Evolutionary conservation across 1,140 invertebrate genomes (phyloP).

Genomic region (Drosophila burlai): DNA sequence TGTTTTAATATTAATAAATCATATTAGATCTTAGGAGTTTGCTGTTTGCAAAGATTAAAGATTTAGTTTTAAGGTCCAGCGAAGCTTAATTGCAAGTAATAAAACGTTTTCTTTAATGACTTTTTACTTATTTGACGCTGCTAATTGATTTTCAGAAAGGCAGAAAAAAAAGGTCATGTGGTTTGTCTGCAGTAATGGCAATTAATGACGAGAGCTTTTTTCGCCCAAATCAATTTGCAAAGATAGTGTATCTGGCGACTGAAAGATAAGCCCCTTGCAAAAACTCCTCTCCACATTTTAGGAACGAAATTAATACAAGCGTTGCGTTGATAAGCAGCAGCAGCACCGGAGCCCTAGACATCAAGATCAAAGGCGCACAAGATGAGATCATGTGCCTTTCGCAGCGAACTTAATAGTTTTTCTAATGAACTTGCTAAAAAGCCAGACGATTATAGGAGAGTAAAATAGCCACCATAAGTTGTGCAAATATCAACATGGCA

Average conservation of each 20-base stretch:
- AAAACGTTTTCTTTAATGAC: constrained; percentile 43
- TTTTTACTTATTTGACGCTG: constrained; percentile 12
- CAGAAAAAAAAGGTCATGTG: constrained; percentile 30
- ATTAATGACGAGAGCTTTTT: constrained; percentile 25
- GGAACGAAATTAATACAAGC: constrained; percentile 17
- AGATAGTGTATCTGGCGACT: constrained; percentile 18
- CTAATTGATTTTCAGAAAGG: constrained; percentile 20
- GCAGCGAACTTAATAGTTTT: constrained; percentile 50
- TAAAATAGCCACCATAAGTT: constrained; percentile 48
- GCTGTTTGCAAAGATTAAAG: no score
- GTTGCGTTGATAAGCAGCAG: constrained; percentile 28
- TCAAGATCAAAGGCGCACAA: constrained; percentile 19
- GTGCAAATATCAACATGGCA: constrained; percentile 54
- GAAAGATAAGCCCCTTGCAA: constrained; percentile 24
- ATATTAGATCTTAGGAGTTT: background rate
- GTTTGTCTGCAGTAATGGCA: constrained; percentile 15
- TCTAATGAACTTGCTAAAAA: constrained; percentile 62
- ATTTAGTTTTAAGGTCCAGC: constrained; percentile 2
- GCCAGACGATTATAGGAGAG: constrained; percentile 24
- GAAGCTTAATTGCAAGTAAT: constrained; percentile 10
- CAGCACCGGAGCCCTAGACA: constrained; percentile 7
- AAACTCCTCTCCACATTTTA: constrained; percentile 9
- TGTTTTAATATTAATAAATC: background rate
- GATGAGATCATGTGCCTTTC: constrained; percentile 65
- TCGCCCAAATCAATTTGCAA: constrained; percentile 22